Percentiles rank a stretch among this genome's conserved stretches.
These are phyloP conservation scores for Crax fasciolata DNA, from an alignment of 2,797 vertebrate genomes.

Conservation along the genomic window DNA sequence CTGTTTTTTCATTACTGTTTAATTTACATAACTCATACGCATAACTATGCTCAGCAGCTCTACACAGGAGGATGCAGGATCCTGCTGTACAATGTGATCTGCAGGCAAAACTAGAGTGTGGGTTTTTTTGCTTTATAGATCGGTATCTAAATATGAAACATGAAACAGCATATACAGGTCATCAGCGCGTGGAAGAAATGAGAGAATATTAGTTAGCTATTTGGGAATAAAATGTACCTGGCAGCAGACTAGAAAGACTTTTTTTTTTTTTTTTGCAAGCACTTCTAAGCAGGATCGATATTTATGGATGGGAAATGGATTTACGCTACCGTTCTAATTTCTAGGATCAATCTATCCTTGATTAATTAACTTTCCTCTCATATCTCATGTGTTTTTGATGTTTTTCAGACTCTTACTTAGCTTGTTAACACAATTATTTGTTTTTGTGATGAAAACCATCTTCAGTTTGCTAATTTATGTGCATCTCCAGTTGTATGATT, in stretches of 20 bases:
- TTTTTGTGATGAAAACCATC: neutral
- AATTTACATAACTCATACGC: neutral
- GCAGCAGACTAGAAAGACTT: neutral
- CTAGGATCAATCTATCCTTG: neutral
- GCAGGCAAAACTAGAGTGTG: neutral
- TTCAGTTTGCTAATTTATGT: neutral
- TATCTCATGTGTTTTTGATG: accelerated
- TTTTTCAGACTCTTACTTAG: neutral
- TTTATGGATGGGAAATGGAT: neutral
- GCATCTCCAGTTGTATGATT: neutral
- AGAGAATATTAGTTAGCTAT: neutral
- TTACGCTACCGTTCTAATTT: neutral
- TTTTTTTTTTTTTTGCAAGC: neutral
- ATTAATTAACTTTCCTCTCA: neutral
- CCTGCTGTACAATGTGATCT: accelerated
- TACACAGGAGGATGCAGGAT: neutral
- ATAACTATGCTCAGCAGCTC: neutral
- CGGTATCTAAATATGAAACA: neutral
- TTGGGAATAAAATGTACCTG: neutral
- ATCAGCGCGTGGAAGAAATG: neutral
- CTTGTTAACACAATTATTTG: neutral
- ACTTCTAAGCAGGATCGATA: neutral
- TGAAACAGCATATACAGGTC: neutral
- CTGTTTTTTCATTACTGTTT: neutral
- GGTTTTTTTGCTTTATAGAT: neutral